phyloP scores from a whole-genome alignment of 2,888 invertebrate species.

The Rhagium mordax region DNA sequence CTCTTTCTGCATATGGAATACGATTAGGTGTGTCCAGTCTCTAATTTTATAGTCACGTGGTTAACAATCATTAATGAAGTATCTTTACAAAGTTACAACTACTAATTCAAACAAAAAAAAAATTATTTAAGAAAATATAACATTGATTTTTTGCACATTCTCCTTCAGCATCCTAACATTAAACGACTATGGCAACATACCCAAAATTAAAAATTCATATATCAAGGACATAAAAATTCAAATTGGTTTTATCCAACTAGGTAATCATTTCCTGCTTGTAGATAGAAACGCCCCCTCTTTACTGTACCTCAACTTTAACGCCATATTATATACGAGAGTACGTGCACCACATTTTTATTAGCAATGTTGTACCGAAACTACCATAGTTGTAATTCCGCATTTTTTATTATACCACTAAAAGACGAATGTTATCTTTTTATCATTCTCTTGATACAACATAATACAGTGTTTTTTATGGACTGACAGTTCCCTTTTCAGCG shows the following conservation, averaged over 20 bases:
- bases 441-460: constrained; percentile 6
- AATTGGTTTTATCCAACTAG: not conserved
- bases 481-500: constrained; percentile 2
- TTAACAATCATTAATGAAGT: too few species aligned
- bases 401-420: constrained; percentile 7
- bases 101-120: too few species aligned
- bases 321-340: not conserved
- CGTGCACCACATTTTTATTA: not conserved
- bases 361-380: not conserved
- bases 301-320: not conserved
- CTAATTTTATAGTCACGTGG: too few species aligned
- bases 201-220: too few species aligned
- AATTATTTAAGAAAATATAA: too few species aligned
- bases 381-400: not conserved
- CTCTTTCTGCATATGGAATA: too few species aligned
- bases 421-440: constrained; percentile 20
- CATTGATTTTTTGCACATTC: too few species aligned
- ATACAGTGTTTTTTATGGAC: constrained; percentile 10
- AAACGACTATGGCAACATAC: too few species aligned
- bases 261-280: not conserved
- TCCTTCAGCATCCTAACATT: too few species aligned
- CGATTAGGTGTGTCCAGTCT: too few species aligned
- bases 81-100: too few species aligned
- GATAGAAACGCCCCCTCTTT: not conserved
- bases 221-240: too few species aligned